Conservation (phyloP, 2,113 vertebrate species). For the Clinocottus analis region DNA sequence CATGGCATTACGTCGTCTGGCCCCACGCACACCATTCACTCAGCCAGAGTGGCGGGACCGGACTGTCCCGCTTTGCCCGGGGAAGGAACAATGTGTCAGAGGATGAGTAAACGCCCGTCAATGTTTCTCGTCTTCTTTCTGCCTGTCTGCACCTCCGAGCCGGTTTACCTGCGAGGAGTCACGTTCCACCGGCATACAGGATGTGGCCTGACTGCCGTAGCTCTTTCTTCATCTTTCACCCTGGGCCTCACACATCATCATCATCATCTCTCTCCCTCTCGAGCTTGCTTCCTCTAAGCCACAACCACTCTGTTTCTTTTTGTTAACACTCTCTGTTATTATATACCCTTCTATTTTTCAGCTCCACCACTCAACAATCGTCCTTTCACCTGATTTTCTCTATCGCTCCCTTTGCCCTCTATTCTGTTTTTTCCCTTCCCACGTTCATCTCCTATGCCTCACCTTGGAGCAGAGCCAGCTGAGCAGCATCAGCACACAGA, state of each 20-base stretch:
- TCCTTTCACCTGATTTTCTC: constrained; percentile 21
- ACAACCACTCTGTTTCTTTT: neutral
- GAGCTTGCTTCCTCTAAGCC: neutral
- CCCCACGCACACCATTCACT: constrained; percentile 11
- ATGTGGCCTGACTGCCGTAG: constrained; percentile 32
- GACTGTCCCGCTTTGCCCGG: constrained; percentile 39
- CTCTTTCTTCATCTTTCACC: constrained; percentile 4
- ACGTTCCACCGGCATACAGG: constrained; percentile 62
- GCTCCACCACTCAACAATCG: constrained; percentile 2
- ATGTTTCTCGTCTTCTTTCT: constrained; percentile 62
- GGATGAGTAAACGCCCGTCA: constrained; percentile 67
- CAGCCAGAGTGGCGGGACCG: constrained; percentile 43
- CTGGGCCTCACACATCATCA: constrained; percentile 8
- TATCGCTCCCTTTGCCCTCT: constrained; percentile 22
- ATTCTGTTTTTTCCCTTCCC: constrained; percentile 57
- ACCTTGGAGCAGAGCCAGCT: constrained; percentile 54
- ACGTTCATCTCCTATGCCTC: constrained; percentile 62
- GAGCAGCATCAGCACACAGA: constrained; percentile 62
- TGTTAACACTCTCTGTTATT: neutral
- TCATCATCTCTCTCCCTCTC: too few relatives aligned
- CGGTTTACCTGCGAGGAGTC: constrained; percentile 68
- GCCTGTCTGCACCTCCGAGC: constrained; percentile 66
- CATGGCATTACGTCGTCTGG: constrained; percentile 53
- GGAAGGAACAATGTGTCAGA: constrained; percentile 56
- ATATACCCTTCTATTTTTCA: constrained; percentile 14